Base-by-base conservation (phyloP, 2,113 vertebrate genomes). In the Tupaia tana region DNA sequence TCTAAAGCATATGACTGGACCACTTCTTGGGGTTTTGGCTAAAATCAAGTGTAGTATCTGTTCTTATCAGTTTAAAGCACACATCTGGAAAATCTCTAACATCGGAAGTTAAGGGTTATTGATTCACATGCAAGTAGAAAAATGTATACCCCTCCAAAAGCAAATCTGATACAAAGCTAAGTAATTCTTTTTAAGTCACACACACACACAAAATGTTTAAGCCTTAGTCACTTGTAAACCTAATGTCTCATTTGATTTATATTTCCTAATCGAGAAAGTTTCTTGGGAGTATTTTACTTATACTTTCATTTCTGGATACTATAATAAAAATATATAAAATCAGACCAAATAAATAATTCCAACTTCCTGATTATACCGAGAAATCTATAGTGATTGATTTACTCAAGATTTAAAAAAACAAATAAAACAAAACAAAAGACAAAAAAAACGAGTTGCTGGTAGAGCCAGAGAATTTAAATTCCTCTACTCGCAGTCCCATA, bases 91-190 rank as follows among this genome's bases (percentile, higher is more conserved):
- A 98, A 97, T 98, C 93, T 97, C 8, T 14, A 97, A 95, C 89
- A 97, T 90, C 97, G 98, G 85, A 97, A 96, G 86, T 96, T 96
- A 96, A 27, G 89, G 94, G 80, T 96, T 96, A 98, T 95, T 98
- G 96, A 97, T 96, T 86, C 77, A 22, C 94, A 90, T 9, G 27
- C 89, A 94, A 97, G 95, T 79, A 90, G 61, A 97, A 83, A 92
- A 98, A 97, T 86, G 77, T 67, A 71, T 81, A 85, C n/a, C 63
- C 24, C 78, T 95, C 20, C 80, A 97, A 96, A 96, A 78, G 91
- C 56, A 96, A 93, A 96, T 88, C 59, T 95, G 61, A 95, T 94
- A 77, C 54, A 97, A 97, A 80, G 67, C 22, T 96, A 61, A 4
- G 12, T 70, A 67, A 95, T 98, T 94, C 74, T 91, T 56, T 77